These are phyloP conservation scores for Psittacara wagleri DNA, from an alignment of 2,113 vertebrate genomes.

Conservation along the genomic window DNA sequence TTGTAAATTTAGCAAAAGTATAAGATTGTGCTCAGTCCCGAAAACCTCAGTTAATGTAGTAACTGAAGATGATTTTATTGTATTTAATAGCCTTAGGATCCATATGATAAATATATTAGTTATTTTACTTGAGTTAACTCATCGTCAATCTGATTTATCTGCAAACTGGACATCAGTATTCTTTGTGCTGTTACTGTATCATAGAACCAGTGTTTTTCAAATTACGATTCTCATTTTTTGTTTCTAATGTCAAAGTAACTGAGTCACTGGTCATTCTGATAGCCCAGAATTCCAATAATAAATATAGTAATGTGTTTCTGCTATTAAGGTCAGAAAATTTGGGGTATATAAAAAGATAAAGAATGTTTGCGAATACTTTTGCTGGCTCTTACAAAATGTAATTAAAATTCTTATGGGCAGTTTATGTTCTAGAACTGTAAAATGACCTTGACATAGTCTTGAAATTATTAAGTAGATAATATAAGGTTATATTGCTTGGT, in stretches of 20 bases:
- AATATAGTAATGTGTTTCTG: background rate
- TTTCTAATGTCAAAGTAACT: background rate
- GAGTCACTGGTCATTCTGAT: background rate
- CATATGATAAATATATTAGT: background rate
- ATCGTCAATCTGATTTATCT: background rate
- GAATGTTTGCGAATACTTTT: background rate
- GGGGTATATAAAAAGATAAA: background rate
- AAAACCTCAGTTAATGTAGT: background rate
- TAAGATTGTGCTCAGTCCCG: background rate
- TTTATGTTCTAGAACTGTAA: background rate
- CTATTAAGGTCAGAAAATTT: background rate
- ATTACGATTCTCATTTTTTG: background rate
- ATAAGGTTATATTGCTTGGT: background rate
- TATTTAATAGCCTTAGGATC: background rate
- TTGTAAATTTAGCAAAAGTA: background rate
- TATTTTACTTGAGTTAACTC: background rate
- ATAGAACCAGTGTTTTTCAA: background rate
- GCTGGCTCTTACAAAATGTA: background rate
- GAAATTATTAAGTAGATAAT: background rate
- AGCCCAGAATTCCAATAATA: background rate
- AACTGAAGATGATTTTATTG: background rate
- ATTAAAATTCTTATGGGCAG: background rate
- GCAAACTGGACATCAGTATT: background rate
- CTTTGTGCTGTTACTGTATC: background rate
- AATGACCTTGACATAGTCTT: background rate